Base-by-base conservation (phyloP, 2,888 invertebrate species). In the Anoplius nigerrimus region DNA sequence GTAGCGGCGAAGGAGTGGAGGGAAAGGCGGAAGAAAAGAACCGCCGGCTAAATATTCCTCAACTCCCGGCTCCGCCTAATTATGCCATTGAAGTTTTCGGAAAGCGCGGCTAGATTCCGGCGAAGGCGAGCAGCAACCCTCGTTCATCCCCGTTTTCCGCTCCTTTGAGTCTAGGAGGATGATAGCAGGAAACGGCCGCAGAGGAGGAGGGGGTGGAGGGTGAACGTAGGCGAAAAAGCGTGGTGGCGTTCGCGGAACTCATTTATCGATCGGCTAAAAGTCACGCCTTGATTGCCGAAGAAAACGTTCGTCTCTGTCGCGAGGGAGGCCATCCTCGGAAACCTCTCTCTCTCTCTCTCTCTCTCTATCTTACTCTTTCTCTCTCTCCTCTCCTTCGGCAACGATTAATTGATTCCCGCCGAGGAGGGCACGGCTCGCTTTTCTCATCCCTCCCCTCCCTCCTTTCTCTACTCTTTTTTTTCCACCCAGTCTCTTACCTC, bases 361-460 rank as follows among this genome's bases (percentile, higher is more conserved):
- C n/a, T n/a, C n/a, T n/a, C n/a, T n/a, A n/a, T n/a, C n/a, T n/a
- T n/a, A n/a, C n/a, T n/a, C n/a, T n/a, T n/a, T n/a, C n/a, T n/a
- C n/a, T 13, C 42, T 43, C 16, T 42, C 42, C 45, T 45, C 34
- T 70, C 42, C 24, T 24, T 67, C 51, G 42, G 6, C 22, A 48
- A 66, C 65, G 63, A 72, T 75, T 72, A 70, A 77, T 78, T 71
- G 70, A 71, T 69, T 58, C 18, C 43, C 22, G 22, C 53, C 13
- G 21, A 24, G 34, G 57, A 46, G 61, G 48, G 61, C 63, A 59
- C 69, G 59, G 59, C 51, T 60, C 65, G 63, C 51, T 66, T 52
- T 61, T 74, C 11, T 56, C 42, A 51, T 66, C 53, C 46, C 46
- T 1, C 34, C 34, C 8, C 6, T 34, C 34, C 11, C 11, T 11